phyloP scores from a whole-genome alignment of 2,888 invertebrate genomes.

The Tetragonula carbonaria region DNA sequence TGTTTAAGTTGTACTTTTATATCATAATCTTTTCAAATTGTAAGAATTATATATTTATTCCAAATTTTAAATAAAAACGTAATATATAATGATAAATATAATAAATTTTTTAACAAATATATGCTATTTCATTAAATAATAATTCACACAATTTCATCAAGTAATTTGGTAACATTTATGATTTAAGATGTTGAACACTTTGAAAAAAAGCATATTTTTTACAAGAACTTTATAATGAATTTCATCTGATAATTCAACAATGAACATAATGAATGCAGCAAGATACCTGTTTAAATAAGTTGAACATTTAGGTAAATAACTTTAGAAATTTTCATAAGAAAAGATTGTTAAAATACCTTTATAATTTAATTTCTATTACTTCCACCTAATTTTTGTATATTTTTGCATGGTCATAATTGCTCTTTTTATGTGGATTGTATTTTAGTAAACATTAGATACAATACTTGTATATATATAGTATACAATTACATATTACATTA shows the following conservation, averaged over 20 bases:
- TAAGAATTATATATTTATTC: slow-evolving; percentile 8
- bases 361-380: slow-evolving; percentile 17
- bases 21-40: not conserved
- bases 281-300: slow-evolving; percentile 33
- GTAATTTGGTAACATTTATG: slow-evolving; percentile 18
- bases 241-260: slow-evolving; percentile 28
- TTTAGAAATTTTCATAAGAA: slow-evolving; percentile 4
- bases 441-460: not conserved
- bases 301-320: slow-evolving; percentile 37
- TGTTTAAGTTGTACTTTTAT: slow-evolving; percentile 2
- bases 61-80: slow-evolving; percentile 9
- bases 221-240: slow-evolving; percentile 23
- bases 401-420: slow-evolving; percentile 27
- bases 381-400: slow-evolving; percentile 2
- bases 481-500: not conserved
- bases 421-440: slow-evolving; percentile 3
- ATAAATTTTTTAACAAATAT: not conserved
- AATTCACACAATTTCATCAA: slow-evolving; percentile 21
- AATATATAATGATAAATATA: slow-evolving; percentile 25
- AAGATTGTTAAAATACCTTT: slow-evolving; percentile 11
- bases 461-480: not conserved
- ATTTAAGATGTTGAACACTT: slow-evolving; percentile 16
- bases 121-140: not conserved
- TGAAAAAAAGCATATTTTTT: slow-evolving; percentile 23
- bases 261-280: slow-evolving; percentile 34